Evolutionary conservation across 2,113 vertebrate genomes (phyloP).

Genomic region (Rhizomys pruinosus): DNA sequence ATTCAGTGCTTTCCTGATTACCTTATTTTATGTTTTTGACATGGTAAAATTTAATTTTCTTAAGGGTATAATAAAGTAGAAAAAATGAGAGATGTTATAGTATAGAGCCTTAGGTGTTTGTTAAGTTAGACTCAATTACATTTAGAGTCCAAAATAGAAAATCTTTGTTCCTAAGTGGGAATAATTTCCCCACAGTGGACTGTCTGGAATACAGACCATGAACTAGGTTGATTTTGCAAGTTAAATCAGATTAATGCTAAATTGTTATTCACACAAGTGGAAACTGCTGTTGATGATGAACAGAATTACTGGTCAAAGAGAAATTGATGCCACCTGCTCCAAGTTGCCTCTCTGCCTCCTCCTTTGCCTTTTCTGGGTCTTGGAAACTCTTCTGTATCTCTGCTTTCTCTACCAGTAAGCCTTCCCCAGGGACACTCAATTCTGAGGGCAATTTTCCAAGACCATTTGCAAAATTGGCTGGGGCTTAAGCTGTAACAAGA

Average conservation of each 20-base stretch:
- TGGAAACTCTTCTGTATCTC: conserved; percentile 80
- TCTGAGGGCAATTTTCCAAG: conserved; percentile 87
- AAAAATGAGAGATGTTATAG: neutral
- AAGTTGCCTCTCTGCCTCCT: conserved; percentile 81
- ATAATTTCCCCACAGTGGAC: conserved; percentile 37
- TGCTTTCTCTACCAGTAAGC: conserved; percentile 83
- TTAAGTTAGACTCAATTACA: conserved; percentile 44
- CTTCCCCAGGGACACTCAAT: conserved; percentile 84
- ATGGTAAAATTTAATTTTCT: conserved; percentile 7
- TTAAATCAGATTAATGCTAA: conserved; percentile 75
- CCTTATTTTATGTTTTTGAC: conserved; percentile 9
- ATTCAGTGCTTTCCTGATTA: neutral
- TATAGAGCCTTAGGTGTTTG: neutral
- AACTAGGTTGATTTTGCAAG: conserved; percentile 45
- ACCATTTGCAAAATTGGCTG: conserved; percentile 84
- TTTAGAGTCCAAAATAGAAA: conserved; percentile 68
- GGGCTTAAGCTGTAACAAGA: conserved; percentile 82
- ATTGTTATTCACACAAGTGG: conserved; percentile 42
- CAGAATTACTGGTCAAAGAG: conserved; percentile 77
- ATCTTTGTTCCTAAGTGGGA: conserved; percentile 51
- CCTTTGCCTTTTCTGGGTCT: conserved; percentile 78
- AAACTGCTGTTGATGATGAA: conserved; percentile 79
- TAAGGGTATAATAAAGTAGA: neutral
- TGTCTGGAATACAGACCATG: conserved; percentile 33
- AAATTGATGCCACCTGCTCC: conserved; percentile 84